A percentile compares a stretch with the other conserved stretches of the same genome.
phyloP scores from a whole-genome alignment of 2,888 invertebrate species.

The Clivina fossor region DNA sequence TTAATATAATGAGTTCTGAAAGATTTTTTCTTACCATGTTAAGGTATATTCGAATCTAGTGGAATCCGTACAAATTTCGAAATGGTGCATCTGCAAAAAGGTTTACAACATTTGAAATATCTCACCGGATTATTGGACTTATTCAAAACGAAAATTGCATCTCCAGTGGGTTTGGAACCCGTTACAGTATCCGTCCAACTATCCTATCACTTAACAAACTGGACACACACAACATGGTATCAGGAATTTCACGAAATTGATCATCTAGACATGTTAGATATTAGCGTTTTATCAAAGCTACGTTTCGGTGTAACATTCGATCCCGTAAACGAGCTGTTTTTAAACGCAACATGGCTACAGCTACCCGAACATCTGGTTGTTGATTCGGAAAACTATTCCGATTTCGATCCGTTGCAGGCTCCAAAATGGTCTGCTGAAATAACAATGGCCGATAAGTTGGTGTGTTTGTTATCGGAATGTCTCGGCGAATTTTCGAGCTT shows the following conservation, averaged over 20 bases:
- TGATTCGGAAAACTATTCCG: slow-evolving; percentile 84
- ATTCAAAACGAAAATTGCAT: slow-evolving; percentile 87
- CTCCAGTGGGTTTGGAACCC: slow-evolving; percentile 61
- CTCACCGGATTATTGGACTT: slow-evolving; percentile 80
- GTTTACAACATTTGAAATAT: slow-evolving; percentile 80
- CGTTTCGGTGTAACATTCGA: slow-evolving; percentile 86
- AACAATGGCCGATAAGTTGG: slow-evolving; percentile 67
- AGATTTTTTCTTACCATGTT: too few species aligned
- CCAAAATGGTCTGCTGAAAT: slow-evolving; percentile 77
- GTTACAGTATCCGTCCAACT: slow-evolving; percentile 74
- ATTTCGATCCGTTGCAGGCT: slow-evolving; percentile 81
- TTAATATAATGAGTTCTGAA: too few species aligned
- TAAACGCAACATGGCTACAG: slow-evolving; percentile 85
- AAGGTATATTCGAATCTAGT: slow-evolving; percentile 78
- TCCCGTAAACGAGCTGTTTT: slow-evolving; percentile 73
- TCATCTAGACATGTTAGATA: slow-evolving; percentile 59
- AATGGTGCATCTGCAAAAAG: slow-evolving; percentile 80
- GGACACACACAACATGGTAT: slow-evolving; percentile 63
- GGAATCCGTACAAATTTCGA: slow-evolving; percentile 83
- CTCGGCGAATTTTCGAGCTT: slow-evolving; percentile 71
- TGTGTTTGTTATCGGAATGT: slow-evolving; percentile 77
- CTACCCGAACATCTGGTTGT: slow-evolving; percentile 83
- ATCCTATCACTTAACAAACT: slow-evolving; percentile 62
- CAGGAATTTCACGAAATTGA: slow-evolving; percentile 61
- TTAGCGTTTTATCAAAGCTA: slow-evolving; percentile 59